Evolutionary conservation across 2,888 invertebrate genomes (phyloP).

Genomic region (Pogonocherus hispidulus): DNA sequence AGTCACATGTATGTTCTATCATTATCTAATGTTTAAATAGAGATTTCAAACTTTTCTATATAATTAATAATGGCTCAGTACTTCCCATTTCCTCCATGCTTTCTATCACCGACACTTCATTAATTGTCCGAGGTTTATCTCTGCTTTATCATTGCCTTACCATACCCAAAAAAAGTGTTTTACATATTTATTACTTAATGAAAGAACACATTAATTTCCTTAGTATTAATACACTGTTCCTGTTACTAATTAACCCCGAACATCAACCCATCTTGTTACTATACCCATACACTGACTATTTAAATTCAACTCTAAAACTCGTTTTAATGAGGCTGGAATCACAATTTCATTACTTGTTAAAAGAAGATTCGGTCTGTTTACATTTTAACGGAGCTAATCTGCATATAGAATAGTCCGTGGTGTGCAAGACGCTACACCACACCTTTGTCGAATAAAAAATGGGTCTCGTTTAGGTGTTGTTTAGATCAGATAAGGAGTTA

Average conservation of each 20-base stretch:
- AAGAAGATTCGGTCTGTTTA: conserved; percentile 47
- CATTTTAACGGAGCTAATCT: conserved; percentile 44
- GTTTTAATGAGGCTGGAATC: conserved; percentile 45
- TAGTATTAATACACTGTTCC: conserved; percentile 13
- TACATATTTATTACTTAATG: conserved; percentile 11
- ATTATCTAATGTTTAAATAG: too few species aligned
- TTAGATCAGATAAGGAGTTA: conserved; percentile 49
- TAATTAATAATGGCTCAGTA: neutral
- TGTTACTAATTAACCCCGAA: conserved; percentile 18
- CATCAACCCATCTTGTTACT: conserved; percentile 21
- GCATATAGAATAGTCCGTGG: conserved; percentile 42
- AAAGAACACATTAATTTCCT: conserved; percentile 2
- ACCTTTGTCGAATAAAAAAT: conserved; percentile 41
- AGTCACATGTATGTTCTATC: too few species aligned
- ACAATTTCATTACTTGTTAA: conserved; percentile 48
- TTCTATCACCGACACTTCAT: neutral
- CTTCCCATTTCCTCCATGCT: neutral
- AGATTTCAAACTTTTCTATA: too few species aligned
- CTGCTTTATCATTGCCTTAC: neutral
- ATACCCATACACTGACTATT: conserved; percentile 13
- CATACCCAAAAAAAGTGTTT: neutral
- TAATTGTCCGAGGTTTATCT: neutral
- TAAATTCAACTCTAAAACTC: conserved; percentile 39
- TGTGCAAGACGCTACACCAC: conserved; percentile 31
- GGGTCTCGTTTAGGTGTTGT: conserved; percentile 44